Base-by-base conservation (phyloP, 2,797 vertebrate species). In the Myoxocephalus aenaeus region DNA sequence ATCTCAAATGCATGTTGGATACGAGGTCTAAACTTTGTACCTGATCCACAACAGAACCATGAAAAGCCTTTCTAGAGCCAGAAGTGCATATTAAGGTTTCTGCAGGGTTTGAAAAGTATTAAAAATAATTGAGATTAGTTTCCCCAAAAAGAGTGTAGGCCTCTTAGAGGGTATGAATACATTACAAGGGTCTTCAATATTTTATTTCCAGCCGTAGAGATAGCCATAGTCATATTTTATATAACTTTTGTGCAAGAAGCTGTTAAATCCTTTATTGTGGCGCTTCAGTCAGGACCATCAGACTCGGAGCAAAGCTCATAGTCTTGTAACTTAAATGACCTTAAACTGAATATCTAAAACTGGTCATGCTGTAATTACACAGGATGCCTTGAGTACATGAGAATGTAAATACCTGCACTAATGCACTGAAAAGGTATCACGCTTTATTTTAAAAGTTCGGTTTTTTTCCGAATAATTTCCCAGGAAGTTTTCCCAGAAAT, bases 401-500 rank as follows among this genome's bases (percentile, higher is more conserved):
- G 20, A 46, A 46, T 46, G 44, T 15, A 46, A 44, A 44, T 4
- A 46, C 5, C 0, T 32, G 56, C 56, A 20, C 5, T 2, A 25
- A 34, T 58, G 56, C 18, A 58, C 56, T 34, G 32, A 58, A 50
- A 36, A 0, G 11, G 0, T n/a, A 14, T 4, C 25, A 34, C 3
- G 0, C 3, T 51, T 51, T 51, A 15, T 48, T 46, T 18, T n/a
- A n/a, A 38, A 38, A 15, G 12, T 7, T 64, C 1, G 0, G 1
- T 32, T 7, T 2, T 17, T 61, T 51, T 46, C n/a, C 5, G 9
- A 48, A 42, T 67, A 15, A 29, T 51, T 51, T 44, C 32, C 32
- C 8, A 18, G 22, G 15, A 76, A 36, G 38, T 29, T 65, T 70
- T 65, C 67, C 34, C 10, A 57, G 32, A 66, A 36, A 32, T 67